Evolutionary conservation across 2,888 invertebrate species (phyloP).

Genomic region (Mythimna albipuncta): DNA sequence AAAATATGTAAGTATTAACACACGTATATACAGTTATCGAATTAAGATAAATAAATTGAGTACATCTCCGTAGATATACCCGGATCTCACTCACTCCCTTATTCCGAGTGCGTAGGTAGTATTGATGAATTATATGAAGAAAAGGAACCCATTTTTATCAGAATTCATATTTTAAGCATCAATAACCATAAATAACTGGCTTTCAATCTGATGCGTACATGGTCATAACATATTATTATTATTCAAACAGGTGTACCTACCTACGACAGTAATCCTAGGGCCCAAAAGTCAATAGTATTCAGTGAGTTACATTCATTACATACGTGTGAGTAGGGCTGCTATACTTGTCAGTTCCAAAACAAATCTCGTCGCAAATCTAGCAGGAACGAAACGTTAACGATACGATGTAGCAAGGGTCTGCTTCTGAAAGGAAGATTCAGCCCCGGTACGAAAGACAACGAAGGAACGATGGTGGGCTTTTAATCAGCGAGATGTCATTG

Average conservation of each 20-base stretch:
- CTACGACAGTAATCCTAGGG: constrained; percentile 8
- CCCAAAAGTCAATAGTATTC: constrained; percentile 43
- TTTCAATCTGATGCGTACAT: not conserved
- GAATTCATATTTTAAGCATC: not conserved
- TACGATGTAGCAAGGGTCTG: constrained; percentile 3
- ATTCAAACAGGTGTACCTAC: constrained; percentile 1
- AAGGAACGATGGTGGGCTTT: too few relatives aligned
- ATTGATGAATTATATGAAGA: constrained; percentile 39
- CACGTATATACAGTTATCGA: constrained; percentile 33
- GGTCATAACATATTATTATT: constrained; percentile 1
- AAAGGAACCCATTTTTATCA: constrained; percentile 17
- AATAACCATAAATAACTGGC: not conserved
- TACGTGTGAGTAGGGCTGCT: constrained; percentile 30
- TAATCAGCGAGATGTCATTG: too few relatives aligned
- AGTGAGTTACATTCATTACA: constrained; percentile 18
- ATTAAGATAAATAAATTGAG: constrained; percentile 46
- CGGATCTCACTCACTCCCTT: constrained; percentile 28
- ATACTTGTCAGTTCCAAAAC: constrained; percentile 40
- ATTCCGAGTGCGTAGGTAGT: not conserved
- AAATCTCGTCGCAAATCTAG: constrained; percentile 29
- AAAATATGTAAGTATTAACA: constrained; percentile 27
- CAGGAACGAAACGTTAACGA: constrained; percentile 5
- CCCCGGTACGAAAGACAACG: too few relatives aligned
- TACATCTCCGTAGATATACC: constrained; percentile 28
- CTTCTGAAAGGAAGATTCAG: too few relatives aligned